phyloP scores from a whole-genome alignment of 2,113 vertebrate species.

The Burhinus bistriatus region DNA sequence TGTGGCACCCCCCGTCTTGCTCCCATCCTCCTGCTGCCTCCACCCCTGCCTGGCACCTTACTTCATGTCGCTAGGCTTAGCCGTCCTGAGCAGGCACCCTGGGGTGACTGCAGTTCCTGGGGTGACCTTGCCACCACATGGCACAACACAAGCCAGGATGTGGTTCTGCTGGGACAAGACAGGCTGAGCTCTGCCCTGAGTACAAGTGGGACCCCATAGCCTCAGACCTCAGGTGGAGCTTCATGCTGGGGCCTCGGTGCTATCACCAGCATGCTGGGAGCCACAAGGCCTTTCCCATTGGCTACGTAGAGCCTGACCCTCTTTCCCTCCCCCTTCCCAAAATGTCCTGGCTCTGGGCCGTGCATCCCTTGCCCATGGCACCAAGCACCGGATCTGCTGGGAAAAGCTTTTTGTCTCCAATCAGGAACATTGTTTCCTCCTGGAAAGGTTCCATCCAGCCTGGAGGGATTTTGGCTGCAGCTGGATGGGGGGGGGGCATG shows the following conservation, averaged over 20 bases:
- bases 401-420: slow-evolving; percentile 20
- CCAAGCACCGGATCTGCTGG: not conserved
- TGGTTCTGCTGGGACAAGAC: not conserved
- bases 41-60: not conserved
- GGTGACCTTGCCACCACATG: slow-evolving; percentile 5
- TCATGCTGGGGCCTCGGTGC: not conserved
- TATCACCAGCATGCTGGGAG: not conserved
- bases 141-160: fast-evolving
- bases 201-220: not conserved
- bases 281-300: not conserved
- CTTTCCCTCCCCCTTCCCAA: not conserved
- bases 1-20: not conserved
- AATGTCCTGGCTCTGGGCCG: not conserved
- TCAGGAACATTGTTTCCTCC: slow-evolving; percentile 30
- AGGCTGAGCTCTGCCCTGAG: not conserved
- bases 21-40: not conserved
- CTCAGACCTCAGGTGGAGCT: not conserved
- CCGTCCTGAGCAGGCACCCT: not conserved
- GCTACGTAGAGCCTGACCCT: not conserved
- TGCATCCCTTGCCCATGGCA: not conserved
- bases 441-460: slow-evolving; percentile 35
- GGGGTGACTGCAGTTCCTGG: not conserved
- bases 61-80: not conserved
- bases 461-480: slow-evolving; percentile 23
- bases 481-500: not conserved